Conservation (phyloP, 2,797 vertebrate species). For the Aphelocoma californica region DNA sequence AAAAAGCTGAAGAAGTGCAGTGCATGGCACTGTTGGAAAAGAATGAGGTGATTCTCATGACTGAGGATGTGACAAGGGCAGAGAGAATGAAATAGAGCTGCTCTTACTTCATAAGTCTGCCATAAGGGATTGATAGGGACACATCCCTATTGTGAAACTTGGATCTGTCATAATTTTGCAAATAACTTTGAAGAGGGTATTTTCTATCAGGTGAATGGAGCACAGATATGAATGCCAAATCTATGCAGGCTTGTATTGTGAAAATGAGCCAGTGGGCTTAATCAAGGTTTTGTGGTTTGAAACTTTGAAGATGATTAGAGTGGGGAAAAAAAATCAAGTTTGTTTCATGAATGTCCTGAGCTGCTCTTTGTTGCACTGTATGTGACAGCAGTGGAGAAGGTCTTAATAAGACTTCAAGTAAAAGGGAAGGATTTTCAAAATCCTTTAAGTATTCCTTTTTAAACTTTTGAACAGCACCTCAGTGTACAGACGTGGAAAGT, state of each 20-base stretch:
- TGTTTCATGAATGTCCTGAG: background rate
- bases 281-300: slow-evolving; percentile 15
- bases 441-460: background rate
- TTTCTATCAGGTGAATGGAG: background rate
- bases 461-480: background rate
- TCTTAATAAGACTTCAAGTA: background rate
- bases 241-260: background rate
- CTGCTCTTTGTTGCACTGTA: background rate
- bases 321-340: background rate
- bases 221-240: background rate
- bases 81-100: background rate
- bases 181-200: background rate
- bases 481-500: background rate
- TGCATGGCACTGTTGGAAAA: background rate
- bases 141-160: background rate
- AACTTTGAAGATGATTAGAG: background rate
- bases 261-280: background rate
- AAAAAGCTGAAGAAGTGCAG: background rate
- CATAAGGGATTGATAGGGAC: background rate
- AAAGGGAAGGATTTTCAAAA: background rate
- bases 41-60: background rate
- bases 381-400: background rate
- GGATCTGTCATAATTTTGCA: background rate
- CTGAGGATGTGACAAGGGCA: background rate
- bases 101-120: background rate